Base-by-base conservation (phyloP, 2,113 vertebrate genomes). In the Cyprinodon tularosa region DNA sequence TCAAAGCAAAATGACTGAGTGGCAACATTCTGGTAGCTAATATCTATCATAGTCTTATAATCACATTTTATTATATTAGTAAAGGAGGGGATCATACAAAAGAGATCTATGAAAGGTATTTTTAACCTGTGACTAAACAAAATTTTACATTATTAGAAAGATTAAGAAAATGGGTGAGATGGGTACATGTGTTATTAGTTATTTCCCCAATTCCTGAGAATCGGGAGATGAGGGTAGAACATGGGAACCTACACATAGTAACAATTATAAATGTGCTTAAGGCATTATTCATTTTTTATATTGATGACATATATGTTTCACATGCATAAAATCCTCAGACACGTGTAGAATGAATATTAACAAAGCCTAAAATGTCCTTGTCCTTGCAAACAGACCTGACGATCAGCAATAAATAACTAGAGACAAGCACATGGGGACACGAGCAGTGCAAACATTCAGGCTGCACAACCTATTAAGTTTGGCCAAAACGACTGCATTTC, bases 401-500 rank as follows among this genome's bases (percentile, higher is more conserved):
- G 59, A 84, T 73, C 71, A 71, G 84, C 71, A 84, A 68, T 90
- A 87, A 89, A 93, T 90, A 92, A 87, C 72, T 47, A 39, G 22
- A 45, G 68, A 84, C 79, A 70, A 86, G 77, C 66, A 48, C 80
- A 53, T 63, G 63, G 82, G 89, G 81, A 88, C 90, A 92, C 80
- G 81, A 83, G 71, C 69, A 71, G 77, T 68, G 71, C 88, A 92
- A 93, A 93, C 85, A 85, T 81, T 87, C 62, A 62, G 38, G 83
- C 62, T 83, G 78, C 80, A 88, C 83, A 84, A 75, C 80, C 66
- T 91, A 86, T 73, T 85, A 77, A 87, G 76, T 68, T 74, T 84
- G 62, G 44, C 80, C 90, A 92, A 93, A 93, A 92, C 88, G 92
- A 77, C 76, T 70, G 74, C 78, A 86, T 90, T 91, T 90, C 79